Evolutionary conservation across 2,888 invertebrate species (phyloP).

Genomic region (Zaprionus bogoriensis): DNA sequence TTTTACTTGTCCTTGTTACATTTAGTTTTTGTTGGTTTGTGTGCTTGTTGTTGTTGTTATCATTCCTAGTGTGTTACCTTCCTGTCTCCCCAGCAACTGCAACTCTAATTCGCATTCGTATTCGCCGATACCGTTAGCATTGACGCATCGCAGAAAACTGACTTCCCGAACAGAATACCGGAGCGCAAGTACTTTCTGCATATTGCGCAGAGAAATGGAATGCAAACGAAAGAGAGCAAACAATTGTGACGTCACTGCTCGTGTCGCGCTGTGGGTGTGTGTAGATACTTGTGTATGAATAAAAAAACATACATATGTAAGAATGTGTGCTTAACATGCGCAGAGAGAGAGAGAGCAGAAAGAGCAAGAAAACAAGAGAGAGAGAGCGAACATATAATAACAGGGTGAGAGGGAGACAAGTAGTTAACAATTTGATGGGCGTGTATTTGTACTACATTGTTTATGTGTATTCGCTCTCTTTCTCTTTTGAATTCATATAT

Average conservation of each 20-base stretch:
- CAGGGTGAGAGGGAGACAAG: not conserved
- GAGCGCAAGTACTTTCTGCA: slow-evolving; percentile 19
- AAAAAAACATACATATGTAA: not conserved
- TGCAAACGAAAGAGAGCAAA: slow-evolving; percentile 6
- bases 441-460: slow-evolving; percentile 53
- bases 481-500: slow-evolving; percentile 18
- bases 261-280: too few relatives aligned
- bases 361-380: not conserved
- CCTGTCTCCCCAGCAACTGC: slow-evolving; percentile 10
- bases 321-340: not conserved
- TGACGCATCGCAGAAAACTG: slow-evolving; percentile 52
- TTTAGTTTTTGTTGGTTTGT: not conserved
- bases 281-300: too few relatives aligned
- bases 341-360: not conserved
- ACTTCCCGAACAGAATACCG: slow-evolving; percentile 18
- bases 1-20: not conserved
- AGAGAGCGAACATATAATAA: not conserved
- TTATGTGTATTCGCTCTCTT: slow-evolving; percentile 45
- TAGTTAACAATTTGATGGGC: slow-evolving; percentile 44
- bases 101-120: slow-evolving; percentile 6
- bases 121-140: slow-evolving; percentile 43
- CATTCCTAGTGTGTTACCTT: slow-evolving; percentile 10
- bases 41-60: not conserved
- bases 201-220: not conserved
- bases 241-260: slow-evolving; percentile 12